A percentile compares a stretch with the other conserved stretches of the same genome.
Conservation (phyloP, 2,113 vertebrate species). For the Corynorhinus townsendii region DNA sequence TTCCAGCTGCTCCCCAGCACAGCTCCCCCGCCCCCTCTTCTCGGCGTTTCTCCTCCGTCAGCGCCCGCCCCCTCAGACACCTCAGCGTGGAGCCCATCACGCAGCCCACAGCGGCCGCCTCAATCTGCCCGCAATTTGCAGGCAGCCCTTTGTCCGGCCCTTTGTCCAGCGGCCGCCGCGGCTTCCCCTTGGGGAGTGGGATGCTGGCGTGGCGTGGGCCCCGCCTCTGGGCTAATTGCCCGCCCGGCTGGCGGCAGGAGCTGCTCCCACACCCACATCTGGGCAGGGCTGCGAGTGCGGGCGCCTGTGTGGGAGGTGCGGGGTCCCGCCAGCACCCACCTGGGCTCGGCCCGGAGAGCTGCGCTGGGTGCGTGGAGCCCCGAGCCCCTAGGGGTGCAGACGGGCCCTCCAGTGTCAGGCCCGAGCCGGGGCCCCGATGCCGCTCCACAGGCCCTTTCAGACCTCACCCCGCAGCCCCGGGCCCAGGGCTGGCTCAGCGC, state of each 20-base stretch:
- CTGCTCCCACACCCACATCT: too few species aligned
- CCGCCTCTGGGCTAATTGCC: not conserved
- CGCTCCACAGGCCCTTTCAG: conserved; percentile 60
- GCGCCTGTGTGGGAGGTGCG: too few species aligned
- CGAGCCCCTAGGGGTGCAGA: too few species aligned
- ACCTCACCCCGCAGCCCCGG: conserved; percentile 47
- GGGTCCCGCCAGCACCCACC: too few species aligned
- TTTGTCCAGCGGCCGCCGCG: not conserved
- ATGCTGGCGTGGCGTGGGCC: rapidly evolving
- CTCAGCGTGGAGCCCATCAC: not conserved
- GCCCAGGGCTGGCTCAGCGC: conserved; percentile 41
- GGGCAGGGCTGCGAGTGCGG: too few species aligned
- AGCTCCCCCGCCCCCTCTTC: not conserved
- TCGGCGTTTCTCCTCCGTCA: not conserved
- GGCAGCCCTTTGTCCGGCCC: not conserved
- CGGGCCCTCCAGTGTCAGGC: too few species aligned
- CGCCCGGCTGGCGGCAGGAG: not conserved
- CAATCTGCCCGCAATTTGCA: not conserved
- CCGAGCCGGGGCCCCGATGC: too few species aligned
- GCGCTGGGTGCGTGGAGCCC: too few species aligned
- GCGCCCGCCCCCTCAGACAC: rapidly evolving
- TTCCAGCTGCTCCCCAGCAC: not conserved
- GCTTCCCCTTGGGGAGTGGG: not conserved
- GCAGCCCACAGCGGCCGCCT: not conserved
- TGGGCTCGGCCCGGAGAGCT: too few species aligned